A percentile compares a stretch with the other conserved stretches of the same genome.
Conservation (phyloP, 2,888 invertebrate species). For the Geophilus truncorum region DNA sequence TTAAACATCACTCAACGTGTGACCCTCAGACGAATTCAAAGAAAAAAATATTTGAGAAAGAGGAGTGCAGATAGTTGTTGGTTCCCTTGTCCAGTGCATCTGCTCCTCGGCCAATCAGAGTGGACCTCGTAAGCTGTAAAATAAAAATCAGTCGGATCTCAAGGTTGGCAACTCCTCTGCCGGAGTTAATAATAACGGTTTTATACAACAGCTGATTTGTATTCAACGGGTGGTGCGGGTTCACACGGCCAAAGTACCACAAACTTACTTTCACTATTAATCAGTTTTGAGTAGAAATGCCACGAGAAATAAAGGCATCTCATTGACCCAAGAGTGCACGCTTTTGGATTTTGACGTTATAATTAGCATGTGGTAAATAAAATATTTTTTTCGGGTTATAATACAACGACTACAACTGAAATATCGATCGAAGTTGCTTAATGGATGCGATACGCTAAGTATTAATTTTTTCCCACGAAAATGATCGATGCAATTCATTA, state of each 20-base stretch:
- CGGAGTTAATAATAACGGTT: neutral
- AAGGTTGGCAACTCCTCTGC: constrained; percentile 5
- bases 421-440: neutral
- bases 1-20: neutral
- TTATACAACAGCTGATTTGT: neutral
- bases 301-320: neutral
- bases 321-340: neutral
- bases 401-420: no score
- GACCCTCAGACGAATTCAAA: neutral
- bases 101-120: neutral
- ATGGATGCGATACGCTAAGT: neutral
- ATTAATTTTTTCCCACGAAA: no score
- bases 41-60: neutral
- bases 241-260: neutral
- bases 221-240: neutral
- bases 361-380: neutral
- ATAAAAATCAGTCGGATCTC: neutral
- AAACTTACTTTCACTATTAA: constrained; percentile 5
- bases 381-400: no score
- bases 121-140: neutral
- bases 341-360: neutral
- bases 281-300: neutral
- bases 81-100: neutral
- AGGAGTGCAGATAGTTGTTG: neutral
- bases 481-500: neutral